phyloP scores from a whole-genome alignment of 2,113 vertebrate species.

The Numenius arquata region DNA sequence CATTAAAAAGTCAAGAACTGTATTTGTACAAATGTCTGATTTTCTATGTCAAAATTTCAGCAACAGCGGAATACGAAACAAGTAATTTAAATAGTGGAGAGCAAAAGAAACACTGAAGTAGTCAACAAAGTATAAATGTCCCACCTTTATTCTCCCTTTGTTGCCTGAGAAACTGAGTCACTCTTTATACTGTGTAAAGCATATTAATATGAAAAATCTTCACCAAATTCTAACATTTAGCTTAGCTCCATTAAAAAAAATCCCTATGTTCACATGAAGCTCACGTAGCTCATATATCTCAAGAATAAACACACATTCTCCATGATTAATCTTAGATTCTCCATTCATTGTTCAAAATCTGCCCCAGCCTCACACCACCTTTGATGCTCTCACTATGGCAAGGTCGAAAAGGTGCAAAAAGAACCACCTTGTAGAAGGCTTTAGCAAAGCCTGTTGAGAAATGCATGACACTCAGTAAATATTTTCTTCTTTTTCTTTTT shows the following conservation, averaged over 20 bases:
- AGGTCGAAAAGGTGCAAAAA: neutral
- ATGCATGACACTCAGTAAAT: rapidly evolving
- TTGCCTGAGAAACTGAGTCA: neutral
- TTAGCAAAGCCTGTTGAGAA: neutral
- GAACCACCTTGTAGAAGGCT: neutral
- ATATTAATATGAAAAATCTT: neutral
- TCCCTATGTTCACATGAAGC: neutral
- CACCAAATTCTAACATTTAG: neutral
- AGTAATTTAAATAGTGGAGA: neutral
- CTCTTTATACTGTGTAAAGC: rapidly evolving
- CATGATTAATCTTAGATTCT: neutral
- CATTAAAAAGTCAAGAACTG: neutral
- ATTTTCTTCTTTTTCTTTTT: neutral
- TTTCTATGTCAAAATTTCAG: neutral
- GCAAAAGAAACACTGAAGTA: neutral
- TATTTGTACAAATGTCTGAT: neutral
- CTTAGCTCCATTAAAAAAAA: neutral
- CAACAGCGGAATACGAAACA: neutral
- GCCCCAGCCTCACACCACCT: neutral
- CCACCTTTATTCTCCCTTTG: neutral
- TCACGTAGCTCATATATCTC: neutral
- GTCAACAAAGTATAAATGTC: neutral
- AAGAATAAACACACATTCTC: neutral
- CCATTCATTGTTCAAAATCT: neutral
- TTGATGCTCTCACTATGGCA: no score